A percentile compares a stretch with the other conserved stretches of the same genome.
Conservation (phyloP, 2,797 vertebrate genomes). For the Esox masquinongy region DNA sequence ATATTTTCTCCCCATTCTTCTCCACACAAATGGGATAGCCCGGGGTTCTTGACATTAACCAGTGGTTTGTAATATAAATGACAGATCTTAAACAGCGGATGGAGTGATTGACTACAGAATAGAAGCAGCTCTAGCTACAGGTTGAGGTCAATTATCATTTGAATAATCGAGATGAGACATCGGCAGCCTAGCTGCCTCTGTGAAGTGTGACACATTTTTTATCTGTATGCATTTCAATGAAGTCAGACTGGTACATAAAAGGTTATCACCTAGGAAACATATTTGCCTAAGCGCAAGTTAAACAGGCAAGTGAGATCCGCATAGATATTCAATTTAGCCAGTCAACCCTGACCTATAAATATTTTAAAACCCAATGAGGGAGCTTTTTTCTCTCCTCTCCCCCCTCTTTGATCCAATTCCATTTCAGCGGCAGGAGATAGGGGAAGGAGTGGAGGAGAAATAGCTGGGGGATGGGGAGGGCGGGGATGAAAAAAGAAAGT, state of each 20-base stretch:
- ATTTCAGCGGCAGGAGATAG: constrained; percentile 91
- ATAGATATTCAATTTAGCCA: constrained; percentile 99
- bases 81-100: constrained; percentile 94
- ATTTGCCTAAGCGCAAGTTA: constrained; percentile 99
- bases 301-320: constrained; percentile 99
- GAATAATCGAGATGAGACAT: constrained; percentile 92
- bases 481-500: constrained; percentile 81
- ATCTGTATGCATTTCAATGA: constrained; percentile 99
- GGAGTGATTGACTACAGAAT: constrained; percentile 98
- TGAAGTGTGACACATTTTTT: constrained; percentile 98
- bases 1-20: constrained; percentile 84
- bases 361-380: constrained; percentile 99
- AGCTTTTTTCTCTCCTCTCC: constrained; percentile 72
- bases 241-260: constrained; percentile 99
- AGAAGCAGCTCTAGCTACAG: constrained; percentile 86
- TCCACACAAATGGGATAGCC: constrained; percentile 78
- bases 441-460: constrained; percentile 54
- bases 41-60: constrained; percentile 93
- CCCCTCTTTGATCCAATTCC: constrained; percentile 96
- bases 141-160: constrained; percentile 99
- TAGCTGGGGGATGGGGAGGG: constrained; percentile 41
- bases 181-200: constrained; percentile 84
- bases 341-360: constrained; percentile 99
- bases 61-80: constrained; percentile 98
- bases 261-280: constrained; percentile 99